Evolutionary conservation across 2,888 invertebrate species (phyloP), one percentile per base, ranked within the genome.

Genomic region (Lasioglossum malachurum): DNA sequence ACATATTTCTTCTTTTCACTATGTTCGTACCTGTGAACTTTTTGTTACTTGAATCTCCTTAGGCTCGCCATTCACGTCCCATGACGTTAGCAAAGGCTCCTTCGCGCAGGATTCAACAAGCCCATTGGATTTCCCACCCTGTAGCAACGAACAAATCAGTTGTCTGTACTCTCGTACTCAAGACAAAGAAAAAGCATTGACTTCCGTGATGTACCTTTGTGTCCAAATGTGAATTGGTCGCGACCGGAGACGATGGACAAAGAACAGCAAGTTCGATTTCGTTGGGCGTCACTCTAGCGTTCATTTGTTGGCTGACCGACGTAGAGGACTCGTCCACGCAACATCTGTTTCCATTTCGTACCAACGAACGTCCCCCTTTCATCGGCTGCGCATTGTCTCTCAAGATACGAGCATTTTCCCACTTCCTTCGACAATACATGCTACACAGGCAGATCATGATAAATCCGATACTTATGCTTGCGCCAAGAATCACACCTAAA

Each of bases 21-120:
- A 75, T 12, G n/a, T n/a, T 57, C 23, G 67, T 94, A 97, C 97
- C 95, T 97, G 96, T 78, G 97, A 97, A 95, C 97, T 97, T 95
- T 97, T 97, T 69, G 97, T 97, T 88, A 97, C 97, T 92, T 96
- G 96, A 44, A 94, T 96, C 88, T 97, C 93, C 87, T 95, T 95
- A 41, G 95, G 96, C 74, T 96, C 96, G 69, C 94, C 93, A 46
- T 94, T 94, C 12, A 88, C 73, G 69, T 93, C 91, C 95, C 94
- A 94, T 31, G 94, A 89, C 19, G 92, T 88, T 71, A 96, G 90
- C 82, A 96, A 93, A 73, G 96, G 95, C 75, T 96, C 95, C 91
- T 96, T 96, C 27, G 95, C 94, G 82, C 96, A 96, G 89, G 92
- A 92, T 88, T 96, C 96, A 12, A 95, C 93, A 87, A 96, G 95